phyloP scores from a whole-genome alignment of 2,888 invertebrate genomes.

The Leucophora obtusa region DNA sequence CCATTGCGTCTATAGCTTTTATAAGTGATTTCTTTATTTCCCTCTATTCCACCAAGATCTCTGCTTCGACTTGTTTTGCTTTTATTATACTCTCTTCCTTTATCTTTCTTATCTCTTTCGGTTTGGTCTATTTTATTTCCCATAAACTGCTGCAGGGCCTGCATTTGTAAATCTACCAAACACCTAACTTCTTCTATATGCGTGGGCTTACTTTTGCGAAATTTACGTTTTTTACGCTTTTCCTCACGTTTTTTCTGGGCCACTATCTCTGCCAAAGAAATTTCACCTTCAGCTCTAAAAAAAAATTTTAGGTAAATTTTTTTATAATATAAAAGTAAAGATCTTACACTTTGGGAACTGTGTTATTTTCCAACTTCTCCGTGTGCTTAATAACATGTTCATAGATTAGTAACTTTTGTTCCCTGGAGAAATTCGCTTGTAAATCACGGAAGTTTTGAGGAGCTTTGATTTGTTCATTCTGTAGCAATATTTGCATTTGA shows the following conservation, averaged over 20 bases:
- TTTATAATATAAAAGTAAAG: not conserved
- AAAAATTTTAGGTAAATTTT: not conserved
- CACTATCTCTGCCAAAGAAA: conserved; percentile 73
- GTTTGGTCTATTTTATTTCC: conserved; percentile 32
- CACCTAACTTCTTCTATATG: conserved; percentile 74
- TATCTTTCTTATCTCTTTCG: not conserved
- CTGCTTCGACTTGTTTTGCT: not conserved
- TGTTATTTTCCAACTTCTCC: conserved; percentile 66
- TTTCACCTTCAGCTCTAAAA: conserved; percentile 63
- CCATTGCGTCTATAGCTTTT: conserved; percentile 8
- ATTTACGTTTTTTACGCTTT: conserved; percentile 70
- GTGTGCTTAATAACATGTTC: conserved; percentile 71
- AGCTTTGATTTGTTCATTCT: conserved; percentile 38
- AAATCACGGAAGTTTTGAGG: conserved; percentile 71
- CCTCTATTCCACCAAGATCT: conserved; percentile 4
- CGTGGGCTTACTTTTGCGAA: conserved; percentile 75
- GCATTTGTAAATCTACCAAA: conserved; percentile 76
- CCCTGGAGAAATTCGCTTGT: conserved; percentile 68
- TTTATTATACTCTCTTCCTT: not conserved
- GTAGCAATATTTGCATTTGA: conserved; percentile 65
- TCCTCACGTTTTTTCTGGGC: conserved; percentile 71
- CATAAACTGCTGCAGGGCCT: conserved; percentile 71
- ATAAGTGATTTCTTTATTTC: not conserved
- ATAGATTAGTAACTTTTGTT: conserved; percentile 72
- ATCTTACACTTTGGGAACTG: conserved; percentile 68